Conservation (phyloP, 2,113 vertebrate species). For the Pangasianodon gigas region DNA sequence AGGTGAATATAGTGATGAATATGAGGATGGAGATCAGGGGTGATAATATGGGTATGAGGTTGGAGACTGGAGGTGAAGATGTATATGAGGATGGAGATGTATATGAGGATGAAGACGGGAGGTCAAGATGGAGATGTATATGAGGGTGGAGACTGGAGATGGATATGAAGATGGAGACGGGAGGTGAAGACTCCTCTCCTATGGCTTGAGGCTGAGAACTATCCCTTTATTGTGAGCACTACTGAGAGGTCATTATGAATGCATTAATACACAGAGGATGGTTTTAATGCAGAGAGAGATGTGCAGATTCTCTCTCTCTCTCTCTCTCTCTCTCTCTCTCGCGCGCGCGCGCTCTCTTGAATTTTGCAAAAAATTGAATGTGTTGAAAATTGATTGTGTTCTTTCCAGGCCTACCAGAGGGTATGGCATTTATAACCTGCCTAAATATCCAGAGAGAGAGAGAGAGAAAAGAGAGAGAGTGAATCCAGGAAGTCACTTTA, state of each 20-base stretch:
- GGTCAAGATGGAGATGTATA: background rate
- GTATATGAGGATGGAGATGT: background rate
- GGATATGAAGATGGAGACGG: background rate
- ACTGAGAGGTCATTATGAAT: slow-evolving; percentile 3
- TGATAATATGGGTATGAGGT: background rate
- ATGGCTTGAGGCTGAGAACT: background rate
- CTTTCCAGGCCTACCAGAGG: background rate
- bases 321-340: background rate
- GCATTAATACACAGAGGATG: background rate
- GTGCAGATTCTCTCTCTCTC: background rate
- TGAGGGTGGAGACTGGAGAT: background rate
- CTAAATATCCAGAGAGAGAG: background rate
- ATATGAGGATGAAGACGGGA: background rate
- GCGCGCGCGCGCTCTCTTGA: background rate
- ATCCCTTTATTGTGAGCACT: background rate
- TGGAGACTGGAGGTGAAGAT: background rate
- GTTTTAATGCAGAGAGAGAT: slow-evolving; percentile 21
- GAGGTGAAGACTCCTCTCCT: background rate
- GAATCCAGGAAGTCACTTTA: background rate
- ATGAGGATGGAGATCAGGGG: background rate
- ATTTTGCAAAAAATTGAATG: slow-evolving; percentile 16
- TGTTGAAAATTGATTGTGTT: slow-evolving; percentile 35
- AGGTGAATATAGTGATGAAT: background rate
- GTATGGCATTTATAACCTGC: slow-evolving; percentile 17
- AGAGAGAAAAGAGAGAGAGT: background rate